Evolutionary conservation across 2,113 vertebrate species (phyloP), one percentile per base, ranked within the genome.

Genomic region (Eleginops maclovinus): DNA sequence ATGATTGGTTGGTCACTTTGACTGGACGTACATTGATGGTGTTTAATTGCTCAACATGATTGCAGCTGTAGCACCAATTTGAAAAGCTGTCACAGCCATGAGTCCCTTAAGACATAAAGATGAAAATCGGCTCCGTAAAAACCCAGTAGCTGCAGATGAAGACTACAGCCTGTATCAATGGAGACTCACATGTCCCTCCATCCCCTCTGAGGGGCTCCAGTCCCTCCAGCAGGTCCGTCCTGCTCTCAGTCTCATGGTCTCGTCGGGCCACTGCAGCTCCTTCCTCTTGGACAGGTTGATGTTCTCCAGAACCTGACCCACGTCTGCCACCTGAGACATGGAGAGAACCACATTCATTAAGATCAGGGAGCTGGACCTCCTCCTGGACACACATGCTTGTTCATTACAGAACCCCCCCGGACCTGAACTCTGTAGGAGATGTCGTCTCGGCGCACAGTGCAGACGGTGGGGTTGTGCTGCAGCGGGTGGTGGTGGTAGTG

Each of bases 211-310:
- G 85, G 98, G 98, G 95, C 95, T 97, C 98, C 98, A 99, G 89
- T 99, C 98, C 92, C 97, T 99, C 98, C 98, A 99, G 95, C 96
- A 96, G 92, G 95, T 98, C 84, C 97, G 96, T 83, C 98, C 98
- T 70, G 98, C 96, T 93, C 97, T 96, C 89, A 98, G 93, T 90
- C 98, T 95, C 91, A 98, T 89, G 1, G 94, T 93, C 90, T 99
- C 98, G 58, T 99, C 97, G 74, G 98, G 98, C 98, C 98, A 99
- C 93, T 98, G 96, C 89, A 99, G 95, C 93, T 99, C 98, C 86
- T 97, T 99, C 83, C 98, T 94, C 94, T 99, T 99, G 17, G 98
- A 98, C 75, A 99, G 70, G 93, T 99, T 97, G 87, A 99, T 97
- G 87, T 92, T 96, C 91, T 99, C 98, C 94, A 99, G 93, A 87